Conservation (phyloP, 1,140 invertebrate genomes). For the Aphis craccivora region DNA sequence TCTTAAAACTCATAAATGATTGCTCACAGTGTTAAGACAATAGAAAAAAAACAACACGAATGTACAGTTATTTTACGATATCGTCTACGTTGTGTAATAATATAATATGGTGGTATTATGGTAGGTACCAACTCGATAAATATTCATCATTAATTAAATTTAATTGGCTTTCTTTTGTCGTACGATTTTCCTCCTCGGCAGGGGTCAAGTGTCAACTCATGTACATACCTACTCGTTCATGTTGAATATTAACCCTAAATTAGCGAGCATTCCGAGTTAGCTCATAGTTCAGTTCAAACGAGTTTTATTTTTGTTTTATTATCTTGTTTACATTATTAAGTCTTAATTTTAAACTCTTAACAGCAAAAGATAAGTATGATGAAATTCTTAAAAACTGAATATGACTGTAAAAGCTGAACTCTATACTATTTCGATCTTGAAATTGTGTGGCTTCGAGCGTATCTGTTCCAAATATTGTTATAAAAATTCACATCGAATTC, state of each 20-base stretch:
- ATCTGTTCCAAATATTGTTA: not conserved
- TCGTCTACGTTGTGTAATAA: not conserved
- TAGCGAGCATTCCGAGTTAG: not conserved
- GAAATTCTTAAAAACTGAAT: not conserved
- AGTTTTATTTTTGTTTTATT: not conserved
- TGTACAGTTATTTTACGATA: not conserved
- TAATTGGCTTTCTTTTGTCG: conserved; percentile 29
- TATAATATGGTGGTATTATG: too few species aligned
- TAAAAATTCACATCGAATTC: not conserved
- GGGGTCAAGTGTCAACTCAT: not conserved
- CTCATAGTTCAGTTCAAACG: not conserved
- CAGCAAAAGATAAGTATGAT: not conserved
- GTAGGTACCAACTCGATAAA: not conserved
- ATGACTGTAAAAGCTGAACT: too few species aligned
- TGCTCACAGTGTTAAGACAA: not conserved
- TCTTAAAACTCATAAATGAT: not conserved
- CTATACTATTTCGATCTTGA: too few species aligned
- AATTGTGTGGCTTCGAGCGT: not conserved
- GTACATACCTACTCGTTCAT: not conserved
- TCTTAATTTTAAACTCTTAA: not conserved
- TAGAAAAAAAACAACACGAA: not conserved
- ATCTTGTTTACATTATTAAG: not conserved
- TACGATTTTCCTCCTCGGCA: not conserved
- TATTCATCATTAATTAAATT: conserved; percentile 14
- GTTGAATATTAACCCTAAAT: not conserved